Evolutionary conservation across 2,113 vertebrate genomes (phyloP), one percentile per base, ranked within the genome.

Genomic region (Engraulis encrasicolus): DNA sequence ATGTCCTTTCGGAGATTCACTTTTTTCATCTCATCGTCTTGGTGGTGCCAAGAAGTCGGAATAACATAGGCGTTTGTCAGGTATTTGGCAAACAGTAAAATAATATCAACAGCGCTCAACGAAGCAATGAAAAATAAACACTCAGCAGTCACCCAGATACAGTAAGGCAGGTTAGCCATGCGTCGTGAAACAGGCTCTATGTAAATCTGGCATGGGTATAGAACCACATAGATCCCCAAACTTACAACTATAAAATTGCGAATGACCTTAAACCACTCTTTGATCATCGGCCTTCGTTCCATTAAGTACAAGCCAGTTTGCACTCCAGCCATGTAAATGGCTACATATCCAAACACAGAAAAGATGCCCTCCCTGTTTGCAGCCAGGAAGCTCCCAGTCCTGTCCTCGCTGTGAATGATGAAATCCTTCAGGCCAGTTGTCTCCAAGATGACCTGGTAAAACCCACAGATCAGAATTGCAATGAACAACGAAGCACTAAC

Each of bases 281-380:
- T 94, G 4, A 97, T 91, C 0, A 91, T 86, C 78, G 77, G 90
- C 88, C 96, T 94, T 27, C 85, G 81, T 80, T 91, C 92, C 92
- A 94, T 93, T 78, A 99, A 83, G 80, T 94, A 97, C 0, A 93
- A 91, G 5, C 98, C 98, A n/a, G 95, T 93, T 78, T 99, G 97
- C 50, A 98, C 96, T 0, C 98, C 98, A 0, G 95, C 94, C 95
- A 99, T 92, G 40, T 99, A 96, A 78, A 99, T 92, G 54, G 96
- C 94, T 0, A 97, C 89, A n/a, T 99, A 99, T 0, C 98, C 98
- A 0, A 92, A 54, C 0, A 94, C 87, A 18, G 98, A 99, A 81
- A 97, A 94, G 78, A 99, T 87, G 0, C 98, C 98, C 87, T 99
- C 98, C 88, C 96, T 93, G 93, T 99, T 99, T 71, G 98, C 97